Conservation (phyloP, 2,113 vertebrate genomes). For the Sphaerodactylus townsendi region DNA sequence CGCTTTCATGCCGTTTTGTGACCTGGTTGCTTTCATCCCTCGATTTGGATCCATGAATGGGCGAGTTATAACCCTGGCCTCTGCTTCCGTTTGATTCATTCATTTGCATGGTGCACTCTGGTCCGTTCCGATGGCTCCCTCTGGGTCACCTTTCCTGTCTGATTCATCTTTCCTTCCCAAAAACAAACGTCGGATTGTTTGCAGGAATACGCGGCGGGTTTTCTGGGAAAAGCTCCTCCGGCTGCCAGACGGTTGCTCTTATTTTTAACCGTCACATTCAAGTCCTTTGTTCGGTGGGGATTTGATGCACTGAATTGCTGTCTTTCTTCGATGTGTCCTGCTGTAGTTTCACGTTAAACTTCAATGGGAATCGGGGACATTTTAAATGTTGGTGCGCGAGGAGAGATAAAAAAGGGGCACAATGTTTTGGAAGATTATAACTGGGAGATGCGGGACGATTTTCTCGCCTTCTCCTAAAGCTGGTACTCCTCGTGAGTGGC, state of each 20-base stretch:
- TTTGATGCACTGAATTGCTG: not conserved
- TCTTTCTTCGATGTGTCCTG: constrained; percentile 28
- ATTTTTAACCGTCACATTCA: not conserved
- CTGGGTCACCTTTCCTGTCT: constrained; percentile 14
- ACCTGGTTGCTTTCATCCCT: not conserved
- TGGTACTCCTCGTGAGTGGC: too few relatives aligned
- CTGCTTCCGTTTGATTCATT: not conserved
- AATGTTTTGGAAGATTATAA: too few relatives aligned
- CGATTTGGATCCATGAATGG: constrained; percentile 8
- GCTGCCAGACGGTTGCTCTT: constrained; percentile 24
- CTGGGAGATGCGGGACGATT: too few relatives aligned
- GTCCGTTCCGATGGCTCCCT: constrained; percentile 21
- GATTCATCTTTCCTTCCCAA: constrained; percentile 34
- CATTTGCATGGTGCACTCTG: not conserved
- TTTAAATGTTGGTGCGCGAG: not conserved
- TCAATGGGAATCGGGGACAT: constrained; percentile 17
- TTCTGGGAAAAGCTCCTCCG: constrained; percentile 30
- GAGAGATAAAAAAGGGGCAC: too few relatives aligned
- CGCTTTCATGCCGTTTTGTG: not conserved
- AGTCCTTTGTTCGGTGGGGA: not conserved
- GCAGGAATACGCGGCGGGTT: constrained; percentile 48
- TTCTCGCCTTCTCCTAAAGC: too few relatives aligned
- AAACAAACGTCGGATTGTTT: constrained; percentile 3
- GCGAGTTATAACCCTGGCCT: not conserved
- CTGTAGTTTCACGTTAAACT: not conserved